Base-by-base conservation (phyloP, 2,888 invertebrate species). In the Amphiduros pacificus region DNA sequence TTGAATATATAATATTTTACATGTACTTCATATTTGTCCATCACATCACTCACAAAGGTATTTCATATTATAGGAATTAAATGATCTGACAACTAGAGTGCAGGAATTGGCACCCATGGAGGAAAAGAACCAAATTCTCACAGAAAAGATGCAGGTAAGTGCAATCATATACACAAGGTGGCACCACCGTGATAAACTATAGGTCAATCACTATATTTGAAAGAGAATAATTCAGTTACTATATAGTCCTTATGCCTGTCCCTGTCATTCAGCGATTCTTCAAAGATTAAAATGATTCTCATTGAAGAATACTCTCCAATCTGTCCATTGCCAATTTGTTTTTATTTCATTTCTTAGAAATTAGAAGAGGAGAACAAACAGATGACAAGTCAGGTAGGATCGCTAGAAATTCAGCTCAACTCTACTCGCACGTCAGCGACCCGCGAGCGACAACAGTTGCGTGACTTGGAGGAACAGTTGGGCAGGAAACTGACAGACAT, bases 401-500 rank as follows among this genome's bases (percentile, higher is more conserved):
- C 44, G n/a, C 22, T 44, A n/a, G 20, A 44, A 44, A 22, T 20
- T 20, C 44, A 44, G n/a, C 20, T 44, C 20, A 44, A 44, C n/a
- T 20, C n/a, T n/a, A 22, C 44, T 22, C n/a, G 22, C n/a, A 44
- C 44, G 20, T 22, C n/a, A 17, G 20, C n/a, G n/a, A 44, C 44
- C 6, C n/a, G 71, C 28, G 76, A 78, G 28, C 70, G 68, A 49
- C 66, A 73, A 11, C 75, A 78, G 49, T 59, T 80, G 20, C 63
- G 76, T 5, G 64, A 63, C 14, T 63, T 80, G 50, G 77, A 80
- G 59, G 73, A 76, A 53, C 70, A 73, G 24, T 61, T 80, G 49
- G 75, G 77, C 59, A 70, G 66, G 60, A 78, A 77, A 67, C 73
- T 80, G 48, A 74, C 74, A 26, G 80, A 80, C 64, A 66, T 80